Evolutionary conservation across 2,888 invertebrate genomes (phyloP), one percentile per base, ranked within the genome.

Genomic region (Volucella zonaria): DNA sequence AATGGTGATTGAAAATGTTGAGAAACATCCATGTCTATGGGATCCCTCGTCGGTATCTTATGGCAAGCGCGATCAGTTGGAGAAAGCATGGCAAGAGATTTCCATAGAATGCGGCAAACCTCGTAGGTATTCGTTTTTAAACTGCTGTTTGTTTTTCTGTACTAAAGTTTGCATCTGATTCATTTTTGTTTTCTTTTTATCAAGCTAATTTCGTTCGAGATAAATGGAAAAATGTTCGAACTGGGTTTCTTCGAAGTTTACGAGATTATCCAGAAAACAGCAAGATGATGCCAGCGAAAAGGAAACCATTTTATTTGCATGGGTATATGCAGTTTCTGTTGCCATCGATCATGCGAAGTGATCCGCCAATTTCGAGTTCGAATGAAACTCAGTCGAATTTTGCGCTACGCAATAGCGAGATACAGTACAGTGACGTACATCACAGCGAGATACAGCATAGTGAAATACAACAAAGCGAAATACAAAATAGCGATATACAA

Each of bases 191-290:
- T n/a, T 43, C 54, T 76, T 78, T 11, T 23, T 23, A 3, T 23
- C 23, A 43, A 87, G 87, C 82, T 4, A 43, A 42, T 10, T 67
- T 73, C 58, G 87, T 87, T 31, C 78, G 76, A 38, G 86, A 86
- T 40, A 88, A 88, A 38, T 87, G 87, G 87, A 85, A 86, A 14
- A 88, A 87, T 61, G 87, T 88, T 0, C 87, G 87, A 12, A 87
- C 87, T 4, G 87, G 87, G 10, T 87, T 88, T 62, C 38, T 87
- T n/a, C 64, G 87, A 68, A 87, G 87, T 61, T 68, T 87, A 14
- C 82, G 85, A 47, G 74, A 82, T 23, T 81, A 86, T 61, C 70
- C 75, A 15, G 68, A 79, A 67, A 73, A 68, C 14, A 77, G 73
- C 3, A 14, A n/a, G 1, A 51, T 66, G 3, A 23, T 45, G 38